Percentiles rank a stretch among this genome's conserved stretches.
Conservation (phyloP, 2,113 vertebrate species). For the Alouatta palliata region DNA sequence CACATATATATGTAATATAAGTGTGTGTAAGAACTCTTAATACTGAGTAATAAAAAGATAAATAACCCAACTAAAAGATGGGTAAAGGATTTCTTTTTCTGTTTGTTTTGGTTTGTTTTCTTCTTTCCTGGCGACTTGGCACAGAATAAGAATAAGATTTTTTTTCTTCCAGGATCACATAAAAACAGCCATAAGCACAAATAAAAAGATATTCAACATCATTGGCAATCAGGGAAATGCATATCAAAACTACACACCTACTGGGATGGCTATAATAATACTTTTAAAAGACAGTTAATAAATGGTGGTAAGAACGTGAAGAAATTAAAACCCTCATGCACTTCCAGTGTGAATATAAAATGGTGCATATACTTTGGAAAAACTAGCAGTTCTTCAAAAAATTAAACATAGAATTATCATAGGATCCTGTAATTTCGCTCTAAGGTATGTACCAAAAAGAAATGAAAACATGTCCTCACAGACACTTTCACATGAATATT, state of each 20-base stretch:
- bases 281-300: constrained; percentile 26
- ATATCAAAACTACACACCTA: constrained; percentile 5
- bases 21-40: not conserved
- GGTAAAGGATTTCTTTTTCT: not conserved
- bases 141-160: not conserved
- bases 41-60: not conserved
- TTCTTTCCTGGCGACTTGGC: too few species aligned
- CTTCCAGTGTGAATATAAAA: not conserved
- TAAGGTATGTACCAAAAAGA: constrained; percentile 1
- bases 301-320: not conserved
- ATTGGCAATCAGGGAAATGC: not conserved
- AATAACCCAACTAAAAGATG: not conserved
- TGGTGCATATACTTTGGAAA: not conserved
- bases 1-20: too few species aligned
- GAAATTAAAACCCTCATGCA: not conserved
- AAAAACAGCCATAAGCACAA: not conserved
- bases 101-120: too few species aligned
- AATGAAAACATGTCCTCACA: not conserved
- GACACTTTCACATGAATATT: not conserved
- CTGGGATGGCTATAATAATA: not conserved
- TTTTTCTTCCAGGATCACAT: constrained; percentile 1
- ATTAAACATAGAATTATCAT: not conserved
- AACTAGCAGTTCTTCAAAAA: constrained; percentile 18
- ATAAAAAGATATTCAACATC: constrained; percentile 10
- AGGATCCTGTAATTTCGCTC: not conserved